Evolutionary conservation across 2,113 vertebrate species (phyloP), one percentile per base, ranked within the genome.

Genomic region (Pseudopodoces humilis): DNA sequence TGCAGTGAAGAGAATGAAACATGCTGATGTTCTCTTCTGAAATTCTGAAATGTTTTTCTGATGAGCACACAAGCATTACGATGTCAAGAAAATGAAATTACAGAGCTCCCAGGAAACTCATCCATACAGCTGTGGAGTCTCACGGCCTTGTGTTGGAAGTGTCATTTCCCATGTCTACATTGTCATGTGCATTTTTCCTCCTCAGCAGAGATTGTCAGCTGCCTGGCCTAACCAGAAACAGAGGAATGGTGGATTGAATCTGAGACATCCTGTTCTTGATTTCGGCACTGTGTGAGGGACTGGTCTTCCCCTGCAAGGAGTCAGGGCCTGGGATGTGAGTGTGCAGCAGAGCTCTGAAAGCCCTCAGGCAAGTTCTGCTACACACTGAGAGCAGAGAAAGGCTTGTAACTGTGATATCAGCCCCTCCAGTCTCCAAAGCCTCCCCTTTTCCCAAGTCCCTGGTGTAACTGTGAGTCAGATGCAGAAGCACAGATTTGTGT

Each of bases 161-260:
- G 37, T 15, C 8, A 8, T 25, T 43, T 74, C 15, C 41, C 6
- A 37, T 0, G 0, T 23, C 59, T n/a, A 14, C 1, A 1, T 35
- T 59, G 6, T 11, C 50, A n/a, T 19, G 27, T 49, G 64, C 7
- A 0, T 35, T 41, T 68, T 33, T 72, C 21, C 33, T 72, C 12
- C 15, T 37, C 16, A 27, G 30, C 0, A 27, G 11, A 58, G 15
- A 15, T 30, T 31, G 9, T 46, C 64, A 65, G 27, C 35, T 39
- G 44, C 41, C 24, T 70, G 41, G 24, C 13, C 19, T 41, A 49
- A 20, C 7, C 65, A 80, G 65, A 58, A 68, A 30, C 33, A n/a
- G 16, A 41, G 37, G 28, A 58, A 35, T 24, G 35, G 23, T 44
- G 6, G n/a, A 27, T 70, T 53, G 8, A 50, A 25, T 37, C 17